A percentile compares a stretch with the other conserved stretches of the same genome.
phyloP scores from a whole-genome alignment of 2,888 invertebrate species.

The Acanthoscelides obtectus region DNA sequence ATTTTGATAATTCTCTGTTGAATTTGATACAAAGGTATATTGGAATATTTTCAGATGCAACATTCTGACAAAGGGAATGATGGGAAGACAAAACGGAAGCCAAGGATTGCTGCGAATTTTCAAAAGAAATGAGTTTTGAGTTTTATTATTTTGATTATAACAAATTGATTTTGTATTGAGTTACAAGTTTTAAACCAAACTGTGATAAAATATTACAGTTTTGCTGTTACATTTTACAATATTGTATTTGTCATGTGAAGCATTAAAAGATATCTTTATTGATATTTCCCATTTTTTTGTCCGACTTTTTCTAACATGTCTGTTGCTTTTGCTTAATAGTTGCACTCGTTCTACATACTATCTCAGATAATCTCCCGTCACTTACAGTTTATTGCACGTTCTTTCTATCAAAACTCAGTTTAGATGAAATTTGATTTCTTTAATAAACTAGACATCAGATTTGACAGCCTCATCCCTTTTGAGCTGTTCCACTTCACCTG shows the following conservation, averaged over 20 bases:
- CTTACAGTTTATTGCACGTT: too few relatives aligned
- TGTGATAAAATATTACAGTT: background rate
- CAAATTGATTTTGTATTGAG: background rate
- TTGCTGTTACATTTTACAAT: background rate
- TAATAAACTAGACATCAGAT: too few relatives aligned
- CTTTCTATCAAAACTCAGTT: too few relatives aligned
- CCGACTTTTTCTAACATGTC: too few relatives aligned
- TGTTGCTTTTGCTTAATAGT: too few relatives aligned
- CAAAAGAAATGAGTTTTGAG: slow-evolving; percentile 1
- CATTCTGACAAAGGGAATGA: slow-evolving; percentile 8
- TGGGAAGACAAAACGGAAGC: slow-evolving; percentile 30
- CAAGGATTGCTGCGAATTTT: slow-evolving; percentile 42
- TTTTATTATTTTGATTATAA: background rate
- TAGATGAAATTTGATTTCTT: too few relatives aligned
- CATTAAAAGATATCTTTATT: background rate
- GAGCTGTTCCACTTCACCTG: too few relatives aligned
- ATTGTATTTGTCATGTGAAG: background rate
- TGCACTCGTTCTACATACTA: too few relatives aligned
- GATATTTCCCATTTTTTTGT: background rate
- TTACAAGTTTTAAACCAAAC: background rate
- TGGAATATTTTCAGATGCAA: slow-evolving; percentile 15
- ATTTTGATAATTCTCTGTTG: too few relatives aligned
- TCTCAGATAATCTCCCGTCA: too few relatives aligned
- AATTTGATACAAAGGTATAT: background rate
- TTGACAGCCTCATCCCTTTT: too few relatives aligned